Base-by-base conservation (phyloP, 2,113 vertebrate species). In the Papio anubis region DNA sequence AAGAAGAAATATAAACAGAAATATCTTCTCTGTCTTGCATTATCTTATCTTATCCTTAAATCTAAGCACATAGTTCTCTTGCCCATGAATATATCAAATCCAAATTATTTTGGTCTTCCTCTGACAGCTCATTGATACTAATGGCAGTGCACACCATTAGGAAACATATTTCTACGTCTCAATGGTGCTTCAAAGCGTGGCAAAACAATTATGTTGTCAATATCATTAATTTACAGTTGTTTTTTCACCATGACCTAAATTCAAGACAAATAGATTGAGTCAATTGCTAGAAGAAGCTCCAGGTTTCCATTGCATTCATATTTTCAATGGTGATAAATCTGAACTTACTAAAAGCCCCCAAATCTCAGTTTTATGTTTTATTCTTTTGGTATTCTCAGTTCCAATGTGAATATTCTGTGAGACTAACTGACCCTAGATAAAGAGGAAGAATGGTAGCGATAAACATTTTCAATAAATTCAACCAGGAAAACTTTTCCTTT, bases 91-190 rank as follows among this genome's bases (percentile, higher is more conserved):
- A 3, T 78, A 50, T 23, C 13, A 3, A n/a, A 5, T 32, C 10
- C 21, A 5, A 6, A 40, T 57, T 35, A 32, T 59, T 13, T 23
- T 59, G 2, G 20, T 40, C 50, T 68, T 7, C 59, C 16, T 40
- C 3, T 23, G 78, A 0, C 1, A 68, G 79, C 30, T 38, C n/a
- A 11, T 5, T 4, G 2, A 21, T 35, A 25, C 6, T 10, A 0
- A 5, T 10, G 40, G 12, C 81, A 20, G 4, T 35, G 20, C 1
- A 64, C 43, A 40, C 18, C 10, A 12, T 8, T n/a, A 35, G 0
- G 17, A 25, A 35, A 48, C 18, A 40, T 23, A 76, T 59, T 38
- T 40, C 45, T 40, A 59, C 10, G 30, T 52, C 14, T 68, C 30
- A 64, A 0, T 61, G 55, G 27, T 20, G 23, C 43, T 30, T 52